Evolutionary conservation across 1,140 invertebrate species (phyloP), one percentile per base, ranked within the genome.

Genomic region (Trialeurodes vaporariorum): DNA sequence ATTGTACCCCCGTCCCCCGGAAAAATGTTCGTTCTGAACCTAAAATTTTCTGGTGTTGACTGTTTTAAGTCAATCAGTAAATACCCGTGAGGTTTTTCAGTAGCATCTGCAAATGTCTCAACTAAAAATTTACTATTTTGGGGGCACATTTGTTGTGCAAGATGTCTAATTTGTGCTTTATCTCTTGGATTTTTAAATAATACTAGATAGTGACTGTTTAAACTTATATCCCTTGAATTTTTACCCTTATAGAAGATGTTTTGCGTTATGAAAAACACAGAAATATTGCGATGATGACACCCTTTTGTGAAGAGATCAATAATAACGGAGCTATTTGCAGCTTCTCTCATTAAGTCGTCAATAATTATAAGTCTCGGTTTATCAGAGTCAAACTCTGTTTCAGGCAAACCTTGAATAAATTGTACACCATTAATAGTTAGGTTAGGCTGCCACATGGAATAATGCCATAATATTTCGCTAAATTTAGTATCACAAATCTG

Each of bases 301-400:
- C 40, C 25, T 67, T 64, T 67, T 25, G 63, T 69, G 40, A 69
- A 69, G 9, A 69, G 26, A 66, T 69, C 59, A 1, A 27, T 27
- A 23, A 69, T 25, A 23, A 60, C 24, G 26, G 25, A 9, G 34
- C 27, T 64, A n/a, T n/a, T n/a, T n/a, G n/a, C n/a, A n/a, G 64
- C 12, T 59, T 69, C 68, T 26, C 40, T 25, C 68, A 69, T 69
- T 26, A 69, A 9, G 67, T 69, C 68, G 49, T 69, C 68, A 13
- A 69, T 61, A 62, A 69, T 59, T 22, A 69, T 23, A 17, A 69
- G 27, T 40, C 40, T 27, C 27, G 58, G 58, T 49, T 59, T 12
- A 2, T 23, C 21, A 26, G 9, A 22, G 12, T 25, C 22, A 61
- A 9, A 61, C 21, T 24, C 40, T 24, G 23, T 23, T n/a, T n/a